phyloP scores from a whole-genome alignment of 2,888 invertebrate species.

The Rhingia campestris region DNA sequence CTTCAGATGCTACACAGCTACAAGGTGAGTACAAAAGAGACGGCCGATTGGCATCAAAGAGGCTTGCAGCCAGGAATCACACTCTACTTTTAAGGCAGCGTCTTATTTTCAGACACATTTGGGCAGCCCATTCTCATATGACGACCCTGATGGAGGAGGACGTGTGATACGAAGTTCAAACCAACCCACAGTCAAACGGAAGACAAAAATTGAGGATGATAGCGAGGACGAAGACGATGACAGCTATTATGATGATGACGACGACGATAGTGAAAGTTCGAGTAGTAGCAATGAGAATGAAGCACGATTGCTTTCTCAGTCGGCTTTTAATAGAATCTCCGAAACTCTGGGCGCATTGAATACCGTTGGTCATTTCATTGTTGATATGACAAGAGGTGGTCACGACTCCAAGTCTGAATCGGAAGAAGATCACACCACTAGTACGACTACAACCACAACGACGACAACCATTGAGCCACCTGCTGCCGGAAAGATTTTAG shows the following conservation, averaged over 20 bases:
- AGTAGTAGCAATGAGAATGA: constrained; percentile 79
- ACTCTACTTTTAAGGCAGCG: constrained; percentile 82
- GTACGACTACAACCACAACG: constrained; percentile 22
- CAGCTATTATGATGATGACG: constrained; percentile 45
- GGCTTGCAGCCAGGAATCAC: constrained; percentile 76
- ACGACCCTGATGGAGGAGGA: constrained; percentile 59
- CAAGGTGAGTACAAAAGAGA: constrained; percentile 50
- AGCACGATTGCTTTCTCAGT: constrained; percentile 85
- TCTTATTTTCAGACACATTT: constrained; percentile 82
- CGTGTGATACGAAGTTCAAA: constrained; percentile 39
- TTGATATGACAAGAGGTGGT: constrained; percentile 88
- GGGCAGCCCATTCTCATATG: constrained; percentile 76
- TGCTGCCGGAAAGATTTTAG: constrained; percentile 60
- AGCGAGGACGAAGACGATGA: constrained; percentile 76
- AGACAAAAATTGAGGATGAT: constrained; percentile 77
- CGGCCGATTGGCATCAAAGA: background rate
- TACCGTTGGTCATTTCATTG: constrained; percentile 92
- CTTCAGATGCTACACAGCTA: background rate
- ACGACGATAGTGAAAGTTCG: constrained; percentile 74
- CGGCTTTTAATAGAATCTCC: constrained; percentile 86
- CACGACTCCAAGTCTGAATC: constrained; percentile 78
- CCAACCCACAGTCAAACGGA: constrained; percentile 62
- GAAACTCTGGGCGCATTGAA: constrained; percentile 91
- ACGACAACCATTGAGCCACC: constrained; percentile 22
- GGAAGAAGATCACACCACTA: constrained; percentile 55